Conservation (phyloP, 2,888 invertebrate species). For the Diplazon laetatorius region DNA sequence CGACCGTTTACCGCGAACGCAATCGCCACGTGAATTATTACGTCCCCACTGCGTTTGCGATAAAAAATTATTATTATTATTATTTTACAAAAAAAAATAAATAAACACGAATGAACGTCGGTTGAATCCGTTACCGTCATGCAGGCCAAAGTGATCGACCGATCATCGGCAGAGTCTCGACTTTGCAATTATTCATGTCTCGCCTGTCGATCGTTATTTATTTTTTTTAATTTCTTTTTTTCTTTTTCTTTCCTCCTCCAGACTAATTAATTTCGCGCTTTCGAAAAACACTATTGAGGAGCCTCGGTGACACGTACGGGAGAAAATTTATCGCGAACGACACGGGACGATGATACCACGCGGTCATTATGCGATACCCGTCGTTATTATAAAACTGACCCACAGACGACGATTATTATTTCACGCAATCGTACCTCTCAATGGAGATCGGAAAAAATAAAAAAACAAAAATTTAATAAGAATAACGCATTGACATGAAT, state of each 20-base stretch:
- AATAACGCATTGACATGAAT: not conserved
- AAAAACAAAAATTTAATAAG: slow-evolving; percentile 4
- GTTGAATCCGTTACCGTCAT: slow-evolving; percentile 34
- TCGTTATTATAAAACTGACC: slow-evolving; percentile 44
- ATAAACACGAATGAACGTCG: not conserved
- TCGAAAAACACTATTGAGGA: slow-evolving; percentile 37
- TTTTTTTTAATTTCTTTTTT: no score
- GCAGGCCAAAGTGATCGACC: slow-evolving; percentile 4
- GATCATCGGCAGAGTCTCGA: slow-evolving; percentile 43
- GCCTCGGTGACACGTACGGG: slow-evolving; percentile 5
- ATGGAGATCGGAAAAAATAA: no score
- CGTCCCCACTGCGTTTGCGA: slow-evolving; percentile 8
- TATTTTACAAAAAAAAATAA: no score
- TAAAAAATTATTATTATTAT: no score
- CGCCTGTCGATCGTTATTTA: slow-evolving; percentile 16
- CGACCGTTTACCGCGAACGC: slow-evolving; percentile 41
- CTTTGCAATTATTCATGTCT: slow-evolving; percentile 63
- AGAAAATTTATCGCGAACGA: slow-evolving; percentile 36
- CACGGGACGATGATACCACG: slow-evolving; percentile 8
- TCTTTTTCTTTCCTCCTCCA: no score
- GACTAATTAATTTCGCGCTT: slow-evolving; percentile 63
- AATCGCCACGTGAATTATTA: slow-evolving; percentile 55
- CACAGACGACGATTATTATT: not conserved
- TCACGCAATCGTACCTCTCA: not conserved
- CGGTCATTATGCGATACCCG: not conserved